Conservation (phyloP, 2,797 vertebrate species). For the Echiichthys vipera region DNA sequence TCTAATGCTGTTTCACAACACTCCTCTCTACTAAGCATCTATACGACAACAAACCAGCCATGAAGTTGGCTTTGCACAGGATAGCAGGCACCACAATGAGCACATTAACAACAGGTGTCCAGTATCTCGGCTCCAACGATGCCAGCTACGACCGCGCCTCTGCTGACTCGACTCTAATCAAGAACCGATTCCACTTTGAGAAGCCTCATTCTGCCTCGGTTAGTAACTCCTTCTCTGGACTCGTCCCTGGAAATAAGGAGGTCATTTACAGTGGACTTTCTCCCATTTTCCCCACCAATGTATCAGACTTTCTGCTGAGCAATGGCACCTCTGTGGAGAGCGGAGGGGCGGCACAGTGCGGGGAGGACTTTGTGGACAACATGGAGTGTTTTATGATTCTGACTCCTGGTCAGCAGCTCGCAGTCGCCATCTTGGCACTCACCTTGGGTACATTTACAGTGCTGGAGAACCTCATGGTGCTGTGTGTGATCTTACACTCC, state of each 20-base stretch:
- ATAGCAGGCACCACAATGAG: conserved; percentile 93
- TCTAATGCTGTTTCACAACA: conserved; percentile 38
- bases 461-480: conserved; percentile 94
- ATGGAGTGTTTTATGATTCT: conserved; percentile 99
- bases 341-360: conserved; percentile 89
- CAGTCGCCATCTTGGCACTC: conserved; percentile 92
- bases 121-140: conserved; percentile 93
- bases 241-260: conserved; percentile 89
- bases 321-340: conserved; percentile 86
- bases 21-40: conserved; percentile 58
- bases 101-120: conserved; percentile 93
- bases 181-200: conserved; percentile 83
- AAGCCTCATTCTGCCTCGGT: conserved; percentile 90
- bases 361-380: conserved; percentile 94
- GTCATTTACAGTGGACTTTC: conserved; percentile 82
- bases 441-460: conserved; percentile 97
- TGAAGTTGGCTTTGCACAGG: conserved; percentile 93
- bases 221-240: conserved; percentile 87
- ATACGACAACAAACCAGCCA: conserved; percentile 79
- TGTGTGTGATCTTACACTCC: conserved; percentile 96
- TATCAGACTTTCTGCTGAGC: conserved; percentile 87
- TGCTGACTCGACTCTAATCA: conserved; percentile 58
- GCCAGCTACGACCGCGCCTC: conserved; percentile 86
- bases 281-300: conserved; percentile 89
- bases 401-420: conserved; percentile 95